These are phyloP conservation scores for Cephalotes varians DNA, from an alignment of 2,888 invertebrate genomes.

Conservation along the genomic window DNA sequence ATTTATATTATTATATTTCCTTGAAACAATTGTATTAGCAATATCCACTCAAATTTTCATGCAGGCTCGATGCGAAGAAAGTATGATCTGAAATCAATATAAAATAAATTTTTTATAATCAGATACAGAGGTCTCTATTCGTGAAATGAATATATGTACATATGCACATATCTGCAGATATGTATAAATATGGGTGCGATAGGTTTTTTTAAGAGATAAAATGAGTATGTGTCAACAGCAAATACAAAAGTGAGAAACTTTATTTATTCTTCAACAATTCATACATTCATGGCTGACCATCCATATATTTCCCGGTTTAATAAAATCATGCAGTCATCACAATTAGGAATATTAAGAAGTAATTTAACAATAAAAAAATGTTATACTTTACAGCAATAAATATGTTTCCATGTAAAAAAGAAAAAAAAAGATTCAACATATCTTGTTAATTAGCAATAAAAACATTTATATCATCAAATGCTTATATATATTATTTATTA, in stretches of 20 bases:
- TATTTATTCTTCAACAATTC: conserved; percentile 78
- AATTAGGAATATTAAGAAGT: conserved; percentile 42
- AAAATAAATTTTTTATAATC: conserved; percentile 47
- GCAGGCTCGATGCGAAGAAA: conserved; percentile 55
- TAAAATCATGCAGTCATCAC: conserved; percentile 55
- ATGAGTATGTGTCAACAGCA: conserved; percentile 68
- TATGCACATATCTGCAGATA: background rate
- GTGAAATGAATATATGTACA: background rate
- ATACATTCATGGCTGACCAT: conserved; percentile 64
- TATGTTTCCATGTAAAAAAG: conserved; percentile 29
- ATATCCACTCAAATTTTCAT: conserved; percentile 59
- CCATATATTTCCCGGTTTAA: conserved; percentile 25
- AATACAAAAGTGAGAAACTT: conserved; percentile 77
- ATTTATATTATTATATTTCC: conserved; percentile 39
- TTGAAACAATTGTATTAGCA: conserved; percentile 42
- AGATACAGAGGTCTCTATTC: background rate
- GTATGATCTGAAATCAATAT: conserved; percentile 73
- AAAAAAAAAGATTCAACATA: conserved; percentile 30
- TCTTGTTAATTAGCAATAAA: conserved; percentile 12
- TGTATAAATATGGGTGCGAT: background rate
- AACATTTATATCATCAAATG: conserved; percentile 20
- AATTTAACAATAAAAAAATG: conserved; percentile 32
- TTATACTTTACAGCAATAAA: conserved; percentile 36
- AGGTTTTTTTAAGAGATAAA: conserved; percentile 18
- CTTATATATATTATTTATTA: conserved; percentile 18